These are phyloP conservation scores for Mesoclemmys tuberculata DNA, from an alignment of 2,113 vertebrate species.

Conservation along the genomic window DNA sequence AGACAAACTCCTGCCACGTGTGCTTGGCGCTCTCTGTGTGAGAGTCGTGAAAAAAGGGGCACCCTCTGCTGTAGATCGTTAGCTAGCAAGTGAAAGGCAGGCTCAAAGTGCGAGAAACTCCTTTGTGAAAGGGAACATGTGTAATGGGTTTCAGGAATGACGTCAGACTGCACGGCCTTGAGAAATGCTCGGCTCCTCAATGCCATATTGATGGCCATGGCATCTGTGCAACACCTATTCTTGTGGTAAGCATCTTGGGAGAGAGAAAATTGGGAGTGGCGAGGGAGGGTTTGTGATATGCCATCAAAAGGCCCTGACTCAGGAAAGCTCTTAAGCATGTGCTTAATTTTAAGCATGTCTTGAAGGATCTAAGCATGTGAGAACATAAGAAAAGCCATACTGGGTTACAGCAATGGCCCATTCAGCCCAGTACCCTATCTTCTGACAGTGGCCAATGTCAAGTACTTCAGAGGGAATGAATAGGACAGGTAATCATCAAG, in stretches of 20 bases:
- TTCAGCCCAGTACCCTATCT: no score
- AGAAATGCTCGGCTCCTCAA: not conserved
- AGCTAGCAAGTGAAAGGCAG: not conserved
- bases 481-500: no score
- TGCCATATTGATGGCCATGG: not conserved
- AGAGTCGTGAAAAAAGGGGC: accelerated
- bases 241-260: not conserved
- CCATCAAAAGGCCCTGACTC: not conserved
- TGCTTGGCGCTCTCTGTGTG: not conserved
- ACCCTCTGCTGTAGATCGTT: not conserved
- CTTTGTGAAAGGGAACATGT: not conserved
- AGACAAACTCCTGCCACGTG: not conserved
- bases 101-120: not conserved
- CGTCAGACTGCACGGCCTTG: not conserved
- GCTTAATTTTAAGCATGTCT: no score
- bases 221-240: not conserved
- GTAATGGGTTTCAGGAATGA: not conserved
- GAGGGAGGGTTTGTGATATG: not conserved
- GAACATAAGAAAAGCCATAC: no score
- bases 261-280: not conserved
- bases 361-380: no score
- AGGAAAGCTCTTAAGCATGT: not conserved
- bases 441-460: no score
- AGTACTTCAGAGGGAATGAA: no score
- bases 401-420: no score